Conservation (phyloP, 2,888 invertebrate genomes). For the Eutolmus rufibarbis region DNA sequence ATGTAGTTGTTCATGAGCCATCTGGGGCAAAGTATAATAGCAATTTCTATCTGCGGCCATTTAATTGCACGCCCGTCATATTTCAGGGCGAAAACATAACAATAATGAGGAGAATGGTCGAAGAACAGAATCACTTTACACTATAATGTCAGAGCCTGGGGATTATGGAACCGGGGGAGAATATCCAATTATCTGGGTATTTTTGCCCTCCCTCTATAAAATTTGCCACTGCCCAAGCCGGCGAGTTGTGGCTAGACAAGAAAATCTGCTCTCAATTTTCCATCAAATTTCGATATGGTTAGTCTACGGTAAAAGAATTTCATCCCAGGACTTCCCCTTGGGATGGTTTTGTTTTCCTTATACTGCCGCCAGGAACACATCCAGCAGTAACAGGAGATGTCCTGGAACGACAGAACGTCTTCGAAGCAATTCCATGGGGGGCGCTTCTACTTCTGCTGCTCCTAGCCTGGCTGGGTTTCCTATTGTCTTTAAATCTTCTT, state of each 20-base stretch:
- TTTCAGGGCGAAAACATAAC: background rate
- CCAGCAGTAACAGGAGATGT: background rate
- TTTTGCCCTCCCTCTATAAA: background rate
- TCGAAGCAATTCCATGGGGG: slow-evolving; percentile 13
- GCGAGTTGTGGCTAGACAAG: slow-evolving; percentile 1
- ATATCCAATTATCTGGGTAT: slow-evolving; percentile 29
- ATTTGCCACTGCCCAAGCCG: background rate
- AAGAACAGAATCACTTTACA: slow-evolving; percentile 17
- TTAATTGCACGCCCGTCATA: background rate
- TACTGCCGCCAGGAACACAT: background rate
- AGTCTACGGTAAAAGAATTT: slow-evolving; percentile 22
- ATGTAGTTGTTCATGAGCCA: background rate
- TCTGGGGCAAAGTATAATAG: background rate
- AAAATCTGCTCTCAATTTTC: slow-evolving; percentile 23
- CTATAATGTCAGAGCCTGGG: background rate
- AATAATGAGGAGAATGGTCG: background rate
- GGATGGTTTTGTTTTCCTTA: slow-evolving; percentile 19
- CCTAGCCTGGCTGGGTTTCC: background rate
- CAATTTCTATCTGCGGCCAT: background rate
- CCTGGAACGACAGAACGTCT: background rate
- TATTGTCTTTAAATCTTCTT: slow-evolving; percentile 1
- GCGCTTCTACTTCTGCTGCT: background rate
- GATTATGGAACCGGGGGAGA: background rate
- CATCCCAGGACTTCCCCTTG: background rate
- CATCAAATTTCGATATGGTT: slow-evolving; percentile 35